These are phyloP conservation scores for Ceratosolen solmsi DNA, from an alignment of 1,140 invertebrate genomes.

Conservation along the genomic window DNA sequence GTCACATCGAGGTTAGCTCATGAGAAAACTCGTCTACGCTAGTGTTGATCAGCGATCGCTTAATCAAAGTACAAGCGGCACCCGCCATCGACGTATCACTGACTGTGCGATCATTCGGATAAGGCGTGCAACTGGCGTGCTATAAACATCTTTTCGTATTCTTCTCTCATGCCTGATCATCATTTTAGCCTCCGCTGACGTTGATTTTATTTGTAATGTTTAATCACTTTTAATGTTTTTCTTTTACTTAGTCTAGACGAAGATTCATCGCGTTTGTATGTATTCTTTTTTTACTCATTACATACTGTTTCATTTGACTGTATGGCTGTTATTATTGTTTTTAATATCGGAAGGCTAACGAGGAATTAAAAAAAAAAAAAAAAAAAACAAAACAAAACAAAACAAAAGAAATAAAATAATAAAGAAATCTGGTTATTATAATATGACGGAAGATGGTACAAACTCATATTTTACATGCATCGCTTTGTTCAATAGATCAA, in stretches of 20 bases:
- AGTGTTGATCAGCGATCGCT: background rate
- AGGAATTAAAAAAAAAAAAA: background rate
- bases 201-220: background rate
- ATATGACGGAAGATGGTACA: too few species aligned
- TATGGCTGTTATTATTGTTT: background rate
- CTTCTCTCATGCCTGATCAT: background rate
- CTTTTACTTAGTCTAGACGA: background rate
- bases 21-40: conserved; percentile 17
- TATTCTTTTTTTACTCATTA: background rate
- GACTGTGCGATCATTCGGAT: background rate
- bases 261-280: background rate
- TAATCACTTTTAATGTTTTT: background rate
- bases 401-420: too few species aligned
- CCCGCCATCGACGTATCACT: background rate
- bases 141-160: background rate
- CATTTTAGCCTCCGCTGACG: background rate
- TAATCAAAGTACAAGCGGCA: conserved; percentile 1
- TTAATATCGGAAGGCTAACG: background rate
- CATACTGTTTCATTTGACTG: background rate
- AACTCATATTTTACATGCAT: too few species aligned
- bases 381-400: too few species aligned
- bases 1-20: background rate
- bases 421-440: too few species aligned
- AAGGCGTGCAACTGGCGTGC: background rate
- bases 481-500: too few species aligned